Percentiles rank a stretch among this genome's conserved stretches.
Evolutionary conservation across 2,888 invertebrate genomes (phyloP).

Genomic region (Sabatieria punctata): DNA sequence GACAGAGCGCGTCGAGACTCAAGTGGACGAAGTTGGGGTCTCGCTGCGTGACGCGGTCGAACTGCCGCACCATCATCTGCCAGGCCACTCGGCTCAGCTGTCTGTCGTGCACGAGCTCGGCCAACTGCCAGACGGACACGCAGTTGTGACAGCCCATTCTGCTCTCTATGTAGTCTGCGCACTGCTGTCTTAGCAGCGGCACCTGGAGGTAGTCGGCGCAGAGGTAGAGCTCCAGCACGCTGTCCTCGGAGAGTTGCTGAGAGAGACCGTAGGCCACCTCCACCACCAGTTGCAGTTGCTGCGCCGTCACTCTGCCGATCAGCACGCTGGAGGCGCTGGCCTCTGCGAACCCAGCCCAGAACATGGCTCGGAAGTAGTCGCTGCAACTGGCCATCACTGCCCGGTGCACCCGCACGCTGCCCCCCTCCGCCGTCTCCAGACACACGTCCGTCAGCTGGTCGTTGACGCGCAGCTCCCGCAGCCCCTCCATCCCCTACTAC

Average conservation of each 20-base stretch:
- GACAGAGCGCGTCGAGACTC: background rate
- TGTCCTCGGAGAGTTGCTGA: background rate
- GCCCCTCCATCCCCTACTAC: background rate
- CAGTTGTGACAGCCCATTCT: background rate
- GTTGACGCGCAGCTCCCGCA: constrained; percentile 5
- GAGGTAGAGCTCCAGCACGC: background rate
- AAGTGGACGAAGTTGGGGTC: too few species aligned
- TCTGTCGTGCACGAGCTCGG: background rate
- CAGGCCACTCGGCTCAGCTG: background rate
- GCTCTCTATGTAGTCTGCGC: background rate
- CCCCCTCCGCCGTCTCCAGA: constrained; percentile 1
- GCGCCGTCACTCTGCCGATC: too few species aligned
- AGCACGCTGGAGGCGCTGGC: background rate
- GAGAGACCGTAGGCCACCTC: background rate
- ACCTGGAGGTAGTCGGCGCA: background rate
- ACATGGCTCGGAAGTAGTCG: constrained; percentile 6
- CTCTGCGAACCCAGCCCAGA: constrained; percentile 1
- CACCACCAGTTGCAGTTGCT: too few species aligned
- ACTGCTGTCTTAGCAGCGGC: background rate
- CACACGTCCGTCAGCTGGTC: constrained; percentile 7
- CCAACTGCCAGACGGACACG: background rate
- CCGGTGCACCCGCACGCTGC: constrained; percentile 1
- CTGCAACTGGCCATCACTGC: constrained; percentile 6
- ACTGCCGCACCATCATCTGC: background rate
- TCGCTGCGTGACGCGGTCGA: background rate